Conservation (phyloP, 2,888 invertebrate genomes). For the Allophyes oxyacanthae region DNA sequence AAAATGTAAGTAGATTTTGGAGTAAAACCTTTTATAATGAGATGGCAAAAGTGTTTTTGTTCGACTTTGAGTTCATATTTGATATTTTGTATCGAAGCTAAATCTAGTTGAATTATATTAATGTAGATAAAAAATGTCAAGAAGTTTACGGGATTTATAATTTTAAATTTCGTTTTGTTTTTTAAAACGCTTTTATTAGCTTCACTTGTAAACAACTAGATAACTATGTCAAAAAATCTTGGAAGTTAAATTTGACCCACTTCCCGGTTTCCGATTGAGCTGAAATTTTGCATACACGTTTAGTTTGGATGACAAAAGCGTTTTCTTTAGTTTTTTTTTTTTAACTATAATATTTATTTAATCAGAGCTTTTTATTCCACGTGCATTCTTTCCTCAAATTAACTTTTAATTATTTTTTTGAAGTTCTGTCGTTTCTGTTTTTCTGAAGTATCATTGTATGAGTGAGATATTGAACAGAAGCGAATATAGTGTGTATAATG, state of each 20-base stretch:
- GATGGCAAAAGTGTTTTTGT: constrained; percentile 23
- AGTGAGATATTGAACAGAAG: too few relatives aligned
- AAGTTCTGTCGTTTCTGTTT: constrained; percentile 24
- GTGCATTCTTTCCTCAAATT: constrained; percentile 4
- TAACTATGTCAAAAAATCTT: too few relatives aligned
- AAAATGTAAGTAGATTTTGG: constrained; percentile 32
- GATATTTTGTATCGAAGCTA: constrained; percentile 11
- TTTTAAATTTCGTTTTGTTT: constrained; percentile 3
- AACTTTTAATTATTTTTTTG: constrained; percentile 26
- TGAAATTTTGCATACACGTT: too few relatives aligned
- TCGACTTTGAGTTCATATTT: constrained; percentile 3
- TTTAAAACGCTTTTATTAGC: too few relatives aligned
- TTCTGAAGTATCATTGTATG: background rate
- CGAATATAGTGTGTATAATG: too few relatives aligned
- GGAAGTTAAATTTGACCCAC: too few relatives aligned
- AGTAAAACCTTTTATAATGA: constrained; percentile 18
- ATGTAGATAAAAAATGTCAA: constrained; percentile 7
- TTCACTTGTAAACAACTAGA: too few relatives aligned
- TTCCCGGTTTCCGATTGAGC: too few relatives aligned
- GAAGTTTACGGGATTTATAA: constrained; percentile 2
- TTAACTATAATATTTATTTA: too few relatives aligned
- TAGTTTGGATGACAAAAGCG: too few relatives aligned
- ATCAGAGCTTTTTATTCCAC: too few relatives aligned
- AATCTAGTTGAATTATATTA: constrained; percentile 19
- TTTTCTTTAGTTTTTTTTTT: too few relatives aligned